A percentile compares a stretch with the other conserved stretches of the same genome.
Evolutionary conservation across 2,888 invertebrate genomes (phyloP).

Genomic region (Andrena flavipes): DNA sequence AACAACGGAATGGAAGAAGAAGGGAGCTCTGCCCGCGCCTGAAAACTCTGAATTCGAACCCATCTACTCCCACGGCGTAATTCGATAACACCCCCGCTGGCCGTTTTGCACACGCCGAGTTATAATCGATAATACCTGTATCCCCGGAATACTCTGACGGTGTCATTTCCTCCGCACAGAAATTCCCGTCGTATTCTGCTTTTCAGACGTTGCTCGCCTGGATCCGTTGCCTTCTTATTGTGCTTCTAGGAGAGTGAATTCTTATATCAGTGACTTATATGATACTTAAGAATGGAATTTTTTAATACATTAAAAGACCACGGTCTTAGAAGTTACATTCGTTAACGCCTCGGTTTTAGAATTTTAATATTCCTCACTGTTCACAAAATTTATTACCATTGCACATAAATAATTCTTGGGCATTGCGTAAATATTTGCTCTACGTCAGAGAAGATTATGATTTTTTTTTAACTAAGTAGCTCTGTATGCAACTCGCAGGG

Average conservation of each 20-base stretch:
- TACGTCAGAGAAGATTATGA: too few species aligned
- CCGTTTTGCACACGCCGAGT: conserved; percentile 31
- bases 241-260: background rate
- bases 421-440: too few species aligned
- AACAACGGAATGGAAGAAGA: conserved; percentile 3
- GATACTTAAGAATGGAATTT: too few species aligned
- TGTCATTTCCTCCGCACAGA: background rate
- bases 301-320: too few species aligned
- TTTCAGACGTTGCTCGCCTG: background rate
- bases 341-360: too few species aligned
- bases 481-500: too few species aligned
- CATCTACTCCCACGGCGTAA: conserved; percentile 31
- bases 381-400: too few species aligned
- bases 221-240: too few species aligned
- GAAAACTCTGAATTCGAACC: conserved; percentile 44
- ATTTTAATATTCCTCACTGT: too few species aligned
- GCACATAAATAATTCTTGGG: too few species aligned
- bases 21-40: conserved; percentile 1
- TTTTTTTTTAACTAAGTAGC: too few species aligned
- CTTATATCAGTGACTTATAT: background rate
- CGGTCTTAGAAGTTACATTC: too few species aligned
- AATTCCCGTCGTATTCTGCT: background rate
- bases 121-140: conserved; percentile 60
- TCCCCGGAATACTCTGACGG: background rate
- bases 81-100: conserved; percentile 48